Conservation (phyloP, 2,888 invertebrate species). For the Coenonympha glycerion region DNA sequence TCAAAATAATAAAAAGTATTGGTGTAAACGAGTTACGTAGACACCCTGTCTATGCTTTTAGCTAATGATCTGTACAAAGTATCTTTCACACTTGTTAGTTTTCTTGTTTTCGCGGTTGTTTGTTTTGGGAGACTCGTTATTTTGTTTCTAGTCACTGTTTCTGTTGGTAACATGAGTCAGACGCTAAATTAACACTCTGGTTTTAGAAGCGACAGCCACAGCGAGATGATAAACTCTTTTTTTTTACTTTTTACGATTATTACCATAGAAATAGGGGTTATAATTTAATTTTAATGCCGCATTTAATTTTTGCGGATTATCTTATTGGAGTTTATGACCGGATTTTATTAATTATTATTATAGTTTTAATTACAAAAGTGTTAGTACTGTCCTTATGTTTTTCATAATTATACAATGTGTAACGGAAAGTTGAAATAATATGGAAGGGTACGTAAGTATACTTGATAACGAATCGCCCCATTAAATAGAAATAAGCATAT, state of each 20-base stretch:
- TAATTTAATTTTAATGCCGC: too few species aligned
- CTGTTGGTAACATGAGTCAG: conserved; percentile 4
- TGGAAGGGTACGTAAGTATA: too few species aligned
- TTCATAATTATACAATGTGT: too few species aligned
- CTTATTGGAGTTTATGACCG: background rate
- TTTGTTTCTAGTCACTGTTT: conserved; percentile 1
- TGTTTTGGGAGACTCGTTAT: conserved; percentile 3
- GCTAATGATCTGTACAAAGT: background rate
- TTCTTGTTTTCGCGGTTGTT: background rate
- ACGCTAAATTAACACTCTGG: background rate
- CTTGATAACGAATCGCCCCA: too few species aligned
- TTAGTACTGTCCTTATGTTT: too few species aligned
- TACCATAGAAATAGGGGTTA: too few species aligned
- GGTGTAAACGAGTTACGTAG: too few species aligned
- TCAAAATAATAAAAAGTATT: too few species aligned
- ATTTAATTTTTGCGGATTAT: background rate
- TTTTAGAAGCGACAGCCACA: background rate
- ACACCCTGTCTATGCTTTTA: background rate
- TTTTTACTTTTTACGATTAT: conserved; percentile 4
- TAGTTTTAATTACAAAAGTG: too few species aligned
- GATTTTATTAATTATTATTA: too few species aligned
- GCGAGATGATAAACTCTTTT: background rate
- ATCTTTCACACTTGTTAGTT: background rate
- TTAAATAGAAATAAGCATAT: too few species aligned
- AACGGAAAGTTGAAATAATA: too few species aligned